Base-by-base conservation (phyloP, 2,797 vertebrate species). In the Amphiprion clarkii region DNA sequence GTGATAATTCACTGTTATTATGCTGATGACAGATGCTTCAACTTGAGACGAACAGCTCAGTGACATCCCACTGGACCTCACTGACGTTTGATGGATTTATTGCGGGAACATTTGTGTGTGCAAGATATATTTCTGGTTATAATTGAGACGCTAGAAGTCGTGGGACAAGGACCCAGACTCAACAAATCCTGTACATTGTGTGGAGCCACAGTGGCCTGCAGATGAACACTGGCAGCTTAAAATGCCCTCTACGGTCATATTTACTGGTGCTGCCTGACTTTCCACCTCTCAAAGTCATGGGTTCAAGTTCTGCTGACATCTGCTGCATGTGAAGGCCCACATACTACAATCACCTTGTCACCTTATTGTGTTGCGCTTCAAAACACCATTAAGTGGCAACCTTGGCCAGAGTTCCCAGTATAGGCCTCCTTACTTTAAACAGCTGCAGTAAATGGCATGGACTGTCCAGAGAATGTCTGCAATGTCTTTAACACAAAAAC, bases 221-320 rank as follows among this genome's bases (percentile, higher is more conserved):
- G 21, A 27, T 67, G 52, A 59, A 48, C 74, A 17, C 17, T 19
- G 1, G 5, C 39, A 23, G 48, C 8, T 49, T 51, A 56, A 67
- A 23, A 68, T 71, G 54, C 11, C 21, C 2, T 66, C 14, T 29
- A 31, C 6, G 64, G 1, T n/a, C 7, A 13, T 2, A 25, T 58
- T 71, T 55, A 44, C 52, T 17, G 14, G 11, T 63, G 21, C 11
- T 4, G 36, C 36, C 17, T 27, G 57, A 65, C 66, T 48, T 65
- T 54, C 4, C 27, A 19, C 21, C n/a, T 54, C 23, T 76, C 53
- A 74, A 40, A 60, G 70, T 78, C 61, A 74, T 3, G 14, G 54
- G 56, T 67, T 81, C 25, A 71, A 19, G 52, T 78, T 71, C 49
- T 21, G 60, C 52, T 82, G 66, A 78, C 33, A 57, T 51, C 19